Base-by-base conservation (phyloP, 2,797 vertebrate species). In the Hipposideros larvatus region DNA sequence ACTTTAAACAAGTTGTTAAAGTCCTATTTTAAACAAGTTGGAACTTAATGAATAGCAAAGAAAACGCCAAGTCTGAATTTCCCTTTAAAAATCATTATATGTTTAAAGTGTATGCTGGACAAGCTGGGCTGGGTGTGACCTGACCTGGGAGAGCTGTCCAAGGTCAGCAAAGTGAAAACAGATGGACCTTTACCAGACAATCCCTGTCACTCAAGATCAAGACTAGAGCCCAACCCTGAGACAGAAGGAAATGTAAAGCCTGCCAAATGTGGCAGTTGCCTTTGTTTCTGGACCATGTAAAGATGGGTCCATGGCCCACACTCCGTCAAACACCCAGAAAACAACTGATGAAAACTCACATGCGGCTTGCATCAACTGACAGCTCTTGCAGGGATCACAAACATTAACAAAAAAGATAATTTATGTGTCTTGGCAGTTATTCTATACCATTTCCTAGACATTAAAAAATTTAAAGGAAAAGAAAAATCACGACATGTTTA, bases 41-140 rank as follows among this genome's bases (percentile, higher is more conserved):
- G 77, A 53, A 80, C 37, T 90, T 87, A 71, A 68, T 63, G 43
- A 83, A 75, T 75, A 91, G 26, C 43, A 75, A 89, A 90, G 73
- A 88, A 89, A 91, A 93, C 79, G 37, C 43, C 37, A 95, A 92
- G 78, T 92, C 24, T 86, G 85, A 97, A 96, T 90, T 95, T 92
- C 8, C 37, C 34, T 91, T 91, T 46, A 80, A 94, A 73, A 95
- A 89, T 68, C 13, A 78, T 22, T 66, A 41, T 5, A 11, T 53
- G 19, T 18, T 84, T 63, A 87, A 48, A 97, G 97, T 99, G 99
- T 34, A 99, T 99, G 96, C 98, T 99, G 59, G 99, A 99, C 61
- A 99, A 99, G 96, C 98, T 99, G 97, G 99, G 99, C 14, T 99
- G 99, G 99, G 98, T 99, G 97, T 99, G 99, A 84, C 99, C 99